These are phyloP conservation scores for Galeopsomyia nigrocyanea DNA, from an alignment of 2,888 invertebrate genomes.

Conservation along the genomic window DNA sequence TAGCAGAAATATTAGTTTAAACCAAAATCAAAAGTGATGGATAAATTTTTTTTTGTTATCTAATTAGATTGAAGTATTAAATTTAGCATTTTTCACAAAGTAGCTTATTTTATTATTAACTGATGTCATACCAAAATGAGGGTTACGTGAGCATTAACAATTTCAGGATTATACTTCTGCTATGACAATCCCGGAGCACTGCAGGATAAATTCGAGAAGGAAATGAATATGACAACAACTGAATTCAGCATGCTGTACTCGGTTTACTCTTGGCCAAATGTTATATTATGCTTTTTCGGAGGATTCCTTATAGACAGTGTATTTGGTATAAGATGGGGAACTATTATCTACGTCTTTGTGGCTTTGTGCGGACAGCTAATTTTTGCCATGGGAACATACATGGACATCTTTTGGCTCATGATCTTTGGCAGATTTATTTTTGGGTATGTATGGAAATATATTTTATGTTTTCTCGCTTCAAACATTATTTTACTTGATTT, in stretches of 20 bases:
- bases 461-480: conserved; percentile 1
- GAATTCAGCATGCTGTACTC: conserved; percentile 91
- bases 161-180: conserved; percentile 94
- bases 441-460: conserved; percentile 74
- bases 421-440: conserved; percentile 93
- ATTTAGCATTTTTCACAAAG: too few species aligned
- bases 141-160: too few species aligned
- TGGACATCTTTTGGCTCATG: conserved; percentile 90
- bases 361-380: conserved; percentile 89
- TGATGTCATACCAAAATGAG: too few species aligned
- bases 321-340: conserved; percentile 93
- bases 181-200: conserved; percentile 97
- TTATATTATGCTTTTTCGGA: conserved; percentile 94
- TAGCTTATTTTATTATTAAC: too few species aligned
- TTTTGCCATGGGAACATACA: conserved; percentile 87
- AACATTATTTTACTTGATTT: conserved; percentile 7
- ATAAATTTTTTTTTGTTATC: too few species aligned
- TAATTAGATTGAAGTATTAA: too few species aligned
- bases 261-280: conserved; percentile 98
- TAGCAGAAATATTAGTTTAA: too few species aligned
- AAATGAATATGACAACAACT: conserved; percentile 84
- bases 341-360: conserved; percentile 90
- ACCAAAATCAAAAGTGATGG: too few species aligned
- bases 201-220: conserved; percentile 87
- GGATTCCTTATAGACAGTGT: conserved; percentile 96